phyloP scores from a whole-genome alignment of 23 tunicate genomes.

The Oikopleura dioica region DNA sequence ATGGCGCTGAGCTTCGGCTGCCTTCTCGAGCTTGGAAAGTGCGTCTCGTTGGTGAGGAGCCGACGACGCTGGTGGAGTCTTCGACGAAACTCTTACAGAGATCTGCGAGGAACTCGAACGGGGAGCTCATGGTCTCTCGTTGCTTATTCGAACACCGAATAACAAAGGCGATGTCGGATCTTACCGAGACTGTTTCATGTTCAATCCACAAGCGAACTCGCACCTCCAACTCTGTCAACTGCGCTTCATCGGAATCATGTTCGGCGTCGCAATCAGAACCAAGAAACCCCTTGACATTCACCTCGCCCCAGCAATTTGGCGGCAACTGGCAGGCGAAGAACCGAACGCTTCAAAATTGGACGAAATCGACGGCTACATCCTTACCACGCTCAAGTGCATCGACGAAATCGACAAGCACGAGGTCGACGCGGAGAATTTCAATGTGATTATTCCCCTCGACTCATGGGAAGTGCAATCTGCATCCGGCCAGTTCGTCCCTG shows the following conservation, averaged over 20 bases:
- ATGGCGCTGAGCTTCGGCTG: conserved; percentile 42
- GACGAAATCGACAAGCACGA: neutral
- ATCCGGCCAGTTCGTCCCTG: conserved; percentile 51
- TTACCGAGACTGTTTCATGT: conserved; percentile 35
- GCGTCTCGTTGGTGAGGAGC: conserved; percentile 84
- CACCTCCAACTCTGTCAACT: neutral
- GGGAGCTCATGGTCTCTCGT: conserved; percentile 20
- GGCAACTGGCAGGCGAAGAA: conserved; percentile 17
- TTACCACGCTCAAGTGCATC: neutral
- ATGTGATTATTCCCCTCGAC: conserved; percentile 69
- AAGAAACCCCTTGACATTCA: conserved; percentile 77
- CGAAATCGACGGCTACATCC: neutral
- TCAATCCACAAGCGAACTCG: neutral
- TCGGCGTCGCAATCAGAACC: conserved; percentile 80
- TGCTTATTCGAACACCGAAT: conserved; percentile 71
- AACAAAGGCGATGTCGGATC: conserved; percentile 35
- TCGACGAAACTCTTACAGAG: conserved; percentile 92
- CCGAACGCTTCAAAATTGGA: neutral
- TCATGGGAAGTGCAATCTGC: conserved; percentile 58
- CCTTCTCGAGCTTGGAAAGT: conserved; percentile 98
- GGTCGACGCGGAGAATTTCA: neutral
- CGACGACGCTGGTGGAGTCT: conserved; percentile 97
- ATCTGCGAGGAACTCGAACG: conserved; percentile 92
- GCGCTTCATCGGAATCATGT: neutral
- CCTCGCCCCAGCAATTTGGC: conserved; percentile 54